Evolutionary conservation across 1,140 invertebrate species (phyloP).

Genomic region (Drusus annulatus): DNA sequence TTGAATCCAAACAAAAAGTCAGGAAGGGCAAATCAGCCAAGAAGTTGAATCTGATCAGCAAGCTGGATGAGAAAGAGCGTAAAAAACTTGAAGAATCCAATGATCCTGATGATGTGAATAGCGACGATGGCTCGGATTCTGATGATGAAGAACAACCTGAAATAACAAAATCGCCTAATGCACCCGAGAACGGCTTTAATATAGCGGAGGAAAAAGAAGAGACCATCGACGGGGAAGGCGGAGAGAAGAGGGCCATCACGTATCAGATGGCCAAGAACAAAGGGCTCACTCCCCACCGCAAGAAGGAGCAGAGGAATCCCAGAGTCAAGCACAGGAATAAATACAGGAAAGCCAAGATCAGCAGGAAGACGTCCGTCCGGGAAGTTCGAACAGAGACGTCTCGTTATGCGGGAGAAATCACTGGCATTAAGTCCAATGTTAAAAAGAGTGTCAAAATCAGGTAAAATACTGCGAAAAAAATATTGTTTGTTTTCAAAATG

Average conservation of each 20-base stretch:
- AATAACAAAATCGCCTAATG: slow-evolving; percentile 14
- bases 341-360: slow-evolving; percentile 90
- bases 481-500: slow-evolving; percentile 51
- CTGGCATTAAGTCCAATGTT: slow-evolving; percentile 90
- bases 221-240: slow-evolving; percentile 59
- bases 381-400: slow-evolving; percentile 83
- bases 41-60: slow-evolving; percentile 67
- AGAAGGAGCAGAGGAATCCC: slow-evolving; percentile 93
- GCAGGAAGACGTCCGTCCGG: slow-evolving; percentile 90
- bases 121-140: slow-evolving; percentile 65
- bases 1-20: slow-evolving; percentile 55
- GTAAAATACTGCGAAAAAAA: slow-evolving; percentile 1
- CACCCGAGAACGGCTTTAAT: slow-evolving; percentile 16
- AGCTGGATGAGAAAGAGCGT: slow-evolving; percentile 66
- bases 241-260: slow-evolving; percentile 86
- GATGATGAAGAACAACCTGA: slow-evolving; percentile 60
- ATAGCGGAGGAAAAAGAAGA: slow-evolving; percentile 28
- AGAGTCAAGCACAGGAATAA: slow-evolving; percentile 94
- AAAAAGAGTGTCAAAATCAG: slow-evolving; percentile 91
- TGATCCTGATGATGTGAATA: slow-evolving; percentile 52
- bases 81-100: slow-evolving; percentile 62
- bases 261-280: slow-evolving; percentile 97
- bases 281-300: slow-evolving; percentile 89
- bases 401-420: slow-evolving; percentile 90
- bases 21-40: slow-evolving; percentile 60